phyloP scores from a whole-genome alignment of 1,140 invertebrate genomes.

The Holotrichia oblita region DNA sequence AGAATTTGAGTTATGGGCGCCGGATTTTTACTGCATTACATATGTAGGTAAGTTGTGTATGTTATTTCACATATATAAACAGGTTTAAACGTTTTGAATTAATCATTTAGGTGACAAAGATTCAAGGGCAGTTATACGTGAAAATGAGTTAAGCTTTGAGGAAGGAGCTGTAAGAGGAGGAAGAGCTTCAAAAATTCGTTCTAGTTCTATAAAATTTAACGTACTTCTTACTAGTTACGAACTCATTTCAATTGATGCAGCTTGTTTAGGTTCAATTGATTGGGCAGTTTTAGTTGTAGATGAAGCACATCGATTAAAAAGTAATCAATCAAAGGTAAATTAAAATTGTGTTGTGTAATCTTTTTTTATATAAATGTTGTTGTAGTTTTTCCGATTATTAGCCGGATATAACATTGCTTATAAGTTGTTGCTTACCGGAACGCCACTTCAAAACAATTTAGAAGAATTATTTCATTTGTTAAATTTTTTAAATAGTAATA shows the following conservation, averaged over 20 bases:
- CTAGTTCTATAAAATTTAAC: conserved; percentile 95
- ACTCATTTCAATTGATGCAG: conserved; percentile 95
- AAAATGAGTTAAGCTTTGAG: conserved; percentile 98
- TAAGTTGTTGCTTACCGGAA: conserved; percentile 97
- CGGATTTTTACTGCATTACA: conserved; percentile 99
- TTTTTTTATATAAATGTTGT: conserved; percentile 49
- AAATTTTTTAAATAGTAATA: conserved; percentile 97
- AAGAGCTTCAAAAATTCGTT: conserved; percentile 85
- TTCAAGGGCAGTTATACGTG: conserved; percentile 91
- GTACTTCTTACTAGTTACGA: conserved; percentile 99
- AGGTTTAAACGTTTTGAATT: conserved; percentile 4
- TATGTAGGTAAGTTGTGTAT: conserved; percentile 81
- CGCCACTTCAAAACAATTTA: conserved; percentile 98
- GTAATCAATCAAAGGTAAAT: conserved; percentile 92
- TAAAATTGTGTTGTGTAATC: conserved; percentile 37
- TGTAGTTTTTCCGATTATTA: conserved; percentile 92
- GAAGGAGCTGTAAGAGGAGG: conserved; percentile 90
- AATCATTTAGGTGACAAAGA: conserved; percentile 85
- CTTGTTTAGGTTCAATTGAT: conserved; percentile 97
- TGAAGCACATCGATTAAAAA: conserved; percentile 98
- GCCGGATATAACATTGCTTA: conserved; percentile 95
- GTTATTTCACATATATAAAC: conserved; percentile 8
- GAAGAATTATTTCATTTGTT: conserved; percentile 99
- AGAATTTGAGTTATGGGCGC: conserved; percentile 99
- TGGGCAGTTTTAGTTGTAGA: conserved; percentile 99